phyloP scores from a whole-genome alignment of 2,888 invertebrate species.

The Eumacrocentrus americanus region DNA sequence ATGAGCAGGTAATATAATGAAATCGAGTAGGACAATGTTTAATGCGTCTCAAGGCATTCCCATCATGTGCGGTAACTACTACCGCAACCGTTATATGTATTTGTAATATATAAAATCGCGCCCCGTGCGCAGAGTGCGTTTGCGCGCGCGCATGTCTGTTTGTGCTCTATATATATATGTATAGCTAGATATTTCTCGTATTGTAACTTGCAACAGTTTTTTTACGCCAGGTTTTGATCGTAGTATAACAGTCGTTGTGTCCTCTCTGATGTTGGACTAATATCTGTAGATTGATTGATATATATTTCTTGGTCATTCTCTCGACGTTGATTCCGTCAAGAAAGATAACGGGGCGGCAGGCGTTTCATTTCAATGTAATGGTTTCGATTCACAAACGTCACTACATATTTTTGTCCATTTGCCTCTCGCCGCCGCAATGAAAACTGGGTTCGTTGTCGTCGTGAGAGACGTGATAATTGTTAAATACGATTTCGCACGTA shows the following conservation, averaged over 20 bases:
- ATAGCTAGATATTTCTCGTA: neutral
- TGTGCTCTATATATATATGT: neutral
- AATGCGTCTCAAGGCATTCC: too few species aligned
- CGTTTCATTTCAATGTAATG: neutral
- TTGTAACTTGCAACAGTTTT: neutral
- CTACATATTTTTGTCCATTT: neutral
- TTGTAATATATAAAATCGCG: too few species aligned
- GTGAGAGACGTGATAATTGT: slow-evolving; percentile 37
- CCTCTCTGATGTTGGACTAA: too few species aligned
- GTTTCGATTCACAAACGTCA: neutral
- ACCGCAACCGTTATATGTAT: too few species aligned
- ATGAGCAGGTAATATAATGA: too few species aligned
- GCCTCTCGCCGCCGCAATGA: slow-evolving; percentile 41
- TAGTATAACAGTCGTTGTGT: too few species aligned
- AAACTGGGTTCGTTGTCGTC: slow-evolving; percentile 43
- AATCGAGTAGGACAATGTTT: too few species aligned
- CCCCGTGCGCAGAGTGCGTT: neutral
- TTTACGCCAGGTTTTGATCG: neutral
- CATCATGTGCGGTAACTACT: too few species aligned
- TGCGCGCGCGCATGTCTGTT: neutral
- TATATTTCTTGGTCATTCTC: too few species aligned
- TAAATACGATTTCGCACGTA: slow-evolving; percentile 35
- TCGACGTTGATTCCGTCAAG: too few species aligned
- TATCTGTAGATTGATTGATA: too few species aligned
- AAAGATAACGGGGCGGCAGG: too few species aligned